These are phyloP conservation scores for Connochaetes taurinus DNA, from an alignment of 2,113 vertebrate species.

Conservation along the genomic window DNA sequence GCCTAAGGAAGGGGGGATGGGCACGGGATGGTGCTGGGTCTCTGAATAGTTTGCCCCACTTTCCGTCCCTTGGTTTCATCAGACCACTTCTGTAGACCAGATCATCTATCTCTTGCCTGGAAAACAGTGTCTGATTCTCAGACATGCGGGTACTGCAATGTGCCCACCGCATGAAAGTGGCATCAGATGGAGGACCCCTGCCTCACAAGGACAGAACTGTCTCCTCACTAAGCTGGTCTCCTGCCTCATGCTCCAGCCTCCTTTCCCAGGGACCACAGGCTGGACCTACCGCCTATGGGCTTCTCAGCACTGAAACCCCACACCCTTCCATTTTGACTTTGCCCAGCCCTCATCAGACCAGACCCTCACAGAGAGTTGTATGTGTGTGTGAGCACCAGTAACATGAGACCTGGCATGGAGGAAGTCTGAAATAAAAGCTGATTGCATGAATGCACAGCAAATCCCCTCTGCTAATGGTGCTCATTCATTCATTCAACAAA, in stretches of 20 bases:
- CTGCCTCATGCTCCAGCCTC: not conserved
- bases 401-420: not conserved
- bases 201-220: not conserved
- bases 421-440: not conserved
- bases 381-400: not conserved
- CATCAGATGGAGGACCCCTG: not conserved
- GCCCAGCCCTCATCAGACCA: not conserved
- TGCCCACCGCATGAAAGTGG: not conserved
- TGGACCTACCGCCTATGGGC: not conserved
- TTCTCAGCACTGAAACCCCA: not conserved
- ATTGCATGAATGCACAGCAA: not conserved
- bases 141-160: not conserved
- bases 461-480: not conserved
- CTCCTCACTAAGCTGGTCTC: not conserved
- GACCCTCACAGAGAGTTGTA: not conserved
- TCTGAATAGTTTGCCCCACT: not conserved
- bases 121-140: not conserved
- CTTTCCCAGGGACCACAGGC: not conserved
- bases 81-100: not conserved
- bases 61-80: not conserved
- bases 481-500: conserved; percentile 20
- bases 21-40: not conserved
- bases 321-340: not conserved
- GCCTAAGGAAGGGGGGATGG: too few relatives aligned
- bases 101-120: not conserved